These are phyloP conservation scores for Azemiops feae DNA, from an alignment of 2,113 vertebrate species.

Conservation along the genomic window DNA sequence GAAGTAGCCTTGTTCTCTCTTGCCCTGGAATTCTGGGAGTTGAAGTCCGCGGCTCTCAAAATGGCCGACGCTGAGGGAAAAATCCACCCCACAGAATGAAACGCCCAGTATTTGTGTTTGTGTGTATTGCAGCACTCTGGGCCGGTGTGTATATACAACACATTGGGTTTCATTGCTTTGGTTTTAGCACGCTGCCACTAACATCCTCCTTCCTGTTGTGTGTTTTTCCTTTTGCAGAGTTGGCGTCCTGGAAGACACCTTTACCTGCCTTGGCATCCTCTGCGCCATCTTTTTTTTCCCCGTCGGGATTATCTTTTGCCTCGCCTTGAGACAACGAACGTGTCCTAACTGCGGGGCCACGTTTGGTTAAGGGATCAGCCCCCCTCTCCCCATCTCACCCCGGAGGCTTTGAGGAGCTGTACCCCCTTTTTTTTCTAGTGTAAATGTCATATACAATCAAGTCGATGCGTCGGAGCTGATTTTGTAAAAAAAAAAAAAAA, in stretches of 20 bases:
- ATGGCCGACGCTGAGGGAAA: too few species aligned
- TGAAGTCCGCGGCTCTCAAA: too few species aligned
- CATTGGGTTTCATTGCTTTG: background rate
- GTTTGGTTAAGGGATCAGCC: constrained; percentile 83
- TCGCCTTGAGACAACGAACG: constrained; percentile 91
- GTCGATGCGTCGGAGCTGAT: constrained; percentile 69
- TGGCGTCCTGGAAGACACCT: constrained; percentile 95
- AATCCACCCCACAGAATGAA: background rate
- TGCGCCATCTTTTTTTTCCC: constrained; percentile 97
- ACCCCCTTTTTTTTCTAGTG: constrained; percentile 68
- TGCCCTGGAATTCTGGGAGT: too few species aligned
- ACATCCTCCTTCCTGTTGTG: constrained; percentile 16
- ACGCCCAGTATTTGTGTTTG: background rate
- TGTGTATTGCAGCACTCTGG: background rate
- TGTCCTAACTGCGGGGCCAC: constrained; percentile 97
- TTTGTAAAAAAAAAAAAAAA: constrained; percentile 66
- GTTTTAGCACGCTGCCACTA: background rate
- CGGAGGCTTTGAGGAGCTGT: constrained; percentile 46
- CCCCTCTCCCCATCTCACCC: background rate
- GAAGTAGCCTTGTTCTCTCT: too few species aligned
- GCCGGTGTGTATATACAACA: fast-evolving
- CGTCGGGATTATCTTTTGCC: constrained; percentile 94
- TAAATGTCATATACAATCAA: constrained; percentile 79
- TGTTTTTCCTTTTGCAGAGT: constrained; percentile 75
- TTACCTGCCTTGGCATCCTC: constrained; percentile 93